Evolutionary conservation across 2,888 invertebrate species (phyloP), one percentile per base, ranked within the genome.

Genomic region (Masnerella sp.): DNA sequence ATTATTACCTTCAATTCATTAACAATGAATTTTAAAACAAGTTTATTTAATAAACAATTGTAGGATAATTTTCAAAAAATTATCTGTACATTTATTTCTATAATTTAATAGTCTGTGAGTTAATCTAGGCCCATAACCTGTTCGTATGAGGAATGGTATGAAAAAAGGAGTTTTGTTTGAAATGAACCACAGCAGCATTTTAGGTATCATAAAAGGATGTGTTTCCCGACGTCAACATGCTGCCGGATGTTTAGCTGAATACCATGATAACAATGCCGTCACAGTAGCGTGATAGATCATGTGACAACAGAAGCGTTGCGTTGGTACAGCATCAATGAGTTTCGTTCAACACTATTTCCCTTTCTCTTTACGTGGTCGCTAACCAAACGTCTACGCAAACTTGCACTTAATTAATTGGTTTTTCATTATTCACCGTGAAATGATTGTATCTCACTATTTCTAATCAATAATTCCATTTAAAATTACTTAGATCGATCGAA

Each of bases 331-430:
- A 58, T 69, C 68, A 64, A 69, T 74, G 74, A 71, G 71, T 69
- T 68, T 74, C 68, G 64, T 74, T 74, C 45, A 43, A 45, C 49
- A 56, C 56, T 52, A 47, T 49, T 73, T 56, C 62, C 73, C 45
- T 62, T 51, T 65, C 62, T 56, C 62, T 59, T 56, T 56, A 30
- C 56, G 15, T 30, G 28, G 47, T 11, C 58, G 51, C 56, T 67
- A 43, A 51, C 56, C 42, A 68, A 62, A 68, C 73, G 56, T 51
- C 52, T 43, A 11, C 32, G 40, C 43, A 62, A 67, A 59, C 61
- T 56, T 49, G 12, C 49, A 20, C 62, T 72, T 59, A 65, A 72
- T 72, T 72, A 72, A 72, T 30, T 14, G n/a, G 8, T 59, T 59
- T 52, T 9, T 28, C 36, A 20, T 32, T 34, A 20, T 59, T 52